Evolutionary conservation across 2,797 vertebrate genomes (phyloP).

Genomic region (Ctenopoma kingsleyae): DNA sequence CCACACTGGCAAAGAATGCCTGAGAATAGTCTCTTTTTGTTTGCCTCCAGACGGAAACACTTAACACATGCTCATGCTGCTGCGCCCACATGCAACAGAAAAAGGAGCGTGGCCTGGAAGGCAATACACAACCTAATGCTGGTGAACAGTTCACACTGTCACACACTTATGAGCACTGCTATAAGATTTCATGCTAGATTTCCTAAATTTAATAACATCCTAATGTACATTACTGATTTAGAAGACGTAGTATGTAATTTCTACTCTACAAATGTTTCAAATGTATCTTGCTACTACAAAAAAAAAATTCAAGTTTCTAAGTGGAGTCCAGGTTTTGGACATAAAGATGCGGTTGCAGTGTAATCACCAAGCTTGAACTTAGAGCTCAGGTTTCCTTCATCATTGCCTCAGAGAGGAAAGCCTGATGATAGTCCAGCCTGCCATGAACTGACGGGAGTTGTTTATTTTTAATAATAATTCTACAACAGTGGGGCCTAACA

Average conservation of each 20-base stretch:
- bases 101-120: conserved; percentile 51
- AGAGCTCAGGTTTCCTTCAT: conserved; percentile 72
- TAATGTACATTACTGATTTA: not conserved
- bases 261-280: not conserved
- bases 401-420: conserved; percentile 51
- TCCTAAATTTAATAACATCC: conserved; percentile 17
- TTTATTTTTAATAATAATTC: conserved; percentile 87
- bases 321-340: conserved; percentile 13
- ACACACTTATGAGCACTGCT: conserved; percentile 47
- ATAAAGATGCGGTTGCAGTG: conserved; percentile 37
- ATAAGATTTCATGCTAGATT: conserved; percentile 41
- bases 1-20: conserved; percentile 64
- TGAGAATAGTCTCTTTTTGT: conserved; percentile 72
- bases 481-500: conserved; percentile 69
- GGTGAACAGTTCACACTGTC: conserved; percentile 50
- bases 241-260: not conserved
- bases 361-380: conserved; percentile 59
- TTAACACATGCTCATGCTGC: conserved; percentile 67
- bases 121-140: conserved; percentile 43
- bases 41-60: conserved; percentile 75
- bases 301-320: not conserved
- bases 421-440: conserved; percentile 57
- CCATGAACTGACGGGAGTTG: conserved; percentile 61
- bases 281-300: not conserved
- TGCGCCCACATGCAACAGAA: conserved; percentile 60